Conservation (phyloP, 2,113 vertebrate genomes). For the Thinocorus orbignyianus region DNA sequence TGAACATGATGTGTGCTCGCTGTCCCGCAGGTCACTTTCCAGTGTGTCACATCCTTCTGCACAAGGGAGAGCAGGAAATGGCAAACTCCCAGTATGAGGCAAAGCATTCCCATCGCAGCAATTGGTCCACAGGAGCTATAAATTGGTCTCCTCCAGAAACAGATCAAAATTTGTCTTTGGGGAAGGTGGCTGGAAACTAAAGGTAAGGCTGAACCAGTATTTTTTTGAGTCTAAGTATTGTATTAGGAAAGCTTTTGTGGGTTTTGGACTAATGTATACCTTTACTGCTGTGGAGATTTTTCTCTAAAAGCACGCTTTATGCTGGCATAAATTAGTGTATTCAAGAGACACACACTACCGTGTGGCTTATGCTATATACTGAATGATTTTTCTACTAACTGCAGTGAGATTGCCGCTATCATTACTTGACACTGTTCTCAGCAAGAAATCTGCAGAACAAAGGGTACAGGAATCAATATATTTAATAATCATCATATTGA, state of each 20-base stretch:
- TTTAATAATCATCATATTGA: neutral
- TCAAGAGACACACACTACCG: neutral
- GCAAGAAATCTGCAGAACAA: neutral
- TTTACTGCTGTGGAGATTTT: neutral
- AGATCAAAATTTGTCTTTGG: constrained; percentile 48
- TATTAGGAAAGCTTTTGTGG: neutral
- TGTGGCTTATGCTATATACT: neutral
- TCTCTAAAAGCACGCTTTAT: neutral
- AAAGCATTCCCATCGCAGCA: constrained; percentile 67
- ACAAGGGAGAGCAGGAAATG: constrained; percentile 75
- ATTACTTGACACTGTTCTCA: neutral
- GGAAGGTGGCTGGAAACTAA: constrained; percentile 31
- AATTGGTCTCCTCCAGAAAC: constrained; percentile 75
- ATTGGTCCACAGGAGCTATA: constrained; percentile 74
- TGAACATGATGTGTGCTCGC: constrained; percentile 65
- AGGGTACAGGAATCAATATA: neutral
- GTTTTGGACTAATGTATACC: neutral
- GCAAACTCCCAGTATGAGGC: constrained; percentile 75
- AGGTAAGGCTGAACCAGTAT: constrained; percentile 67
- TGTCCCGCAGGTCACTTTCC: constrained; percentile 73
- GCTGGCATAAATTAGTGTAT: neutral
- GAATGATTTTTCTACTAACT: neutral
- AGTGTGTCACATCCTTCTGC: constrained; percentile 79
- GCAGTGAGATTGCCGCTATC: neutral
- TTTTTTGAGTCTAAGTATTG: neutral